These are phyloP conservation scores for Tribolium madens DNA, from an alignment of 1,140 invertebrate genomes.

Conservation along the genomic window DNA sequence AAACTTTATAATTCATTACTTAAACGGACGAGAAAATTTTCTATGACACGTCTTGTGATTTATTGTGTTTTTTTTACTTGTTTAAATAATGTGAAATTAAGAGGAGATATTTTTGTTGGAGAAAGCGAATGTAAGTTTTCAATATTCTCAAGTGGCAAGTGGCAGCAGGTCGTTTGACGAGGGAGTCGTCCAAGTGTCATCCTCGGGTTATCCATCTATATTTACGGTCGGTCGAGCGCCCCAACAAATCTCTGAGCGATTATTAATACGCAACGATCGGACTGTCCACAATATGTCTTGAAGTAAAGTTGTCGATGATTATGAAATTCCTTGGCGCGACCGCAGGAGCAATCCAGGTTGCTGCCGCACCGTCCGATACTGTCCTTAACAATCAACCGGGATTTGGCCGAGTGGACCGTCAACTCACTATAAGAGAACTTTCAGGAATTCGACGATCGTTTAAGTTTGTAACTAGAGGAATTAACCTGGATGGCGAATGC, in stretches of 20 bases:
- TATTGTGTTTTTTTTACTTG: too few species aligned
- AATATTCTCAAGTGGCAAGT: background rate
- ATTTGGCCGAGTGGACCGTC: conserved; percentile 34
- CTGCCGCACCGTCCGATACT: conserved; percentile 9
- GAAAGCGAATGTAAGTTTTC: background rate
- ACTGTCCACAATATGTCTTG: conserved; percentile 17
- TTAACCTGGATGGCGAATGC: conserved; percentile 64
- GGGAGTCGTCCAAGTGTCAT: conserved; percentile 18
- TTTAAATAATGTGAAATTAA: too few species aligned
- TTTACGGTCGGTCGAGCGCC: conserved; percentile 27
- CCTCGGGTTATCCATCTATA: background rate
- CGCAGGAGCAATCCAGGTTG: conserved; percentile 3
- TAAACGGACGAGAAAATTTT: too few species aligned
- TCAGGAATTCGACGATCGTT: conserved; percentile 62
- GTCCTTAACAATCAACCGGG: conserved; percentile 28
- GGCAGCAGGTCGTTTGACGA: background rate
- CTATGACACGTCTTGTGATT: too few species aligned
- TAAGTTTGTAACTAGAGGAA: conserved; percentile 63
- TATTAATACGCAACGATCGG: conserved; percentile 24
- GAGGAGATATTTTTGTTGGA: too few species aligned
- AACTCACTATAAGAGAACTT: conserved; percentile 47
- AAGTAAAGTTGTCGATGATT: conserved; percentile 18
- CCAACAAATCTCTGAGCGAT: conserved; percentile 20
- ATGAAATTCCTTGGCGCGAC: conserved; percentile 27
- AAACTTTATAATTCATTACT: too few species aligned